Evolutionary conservation across 2,888 invertebrate species (phyloP).

Genomic region (Lutraria lutraria): DNA sequence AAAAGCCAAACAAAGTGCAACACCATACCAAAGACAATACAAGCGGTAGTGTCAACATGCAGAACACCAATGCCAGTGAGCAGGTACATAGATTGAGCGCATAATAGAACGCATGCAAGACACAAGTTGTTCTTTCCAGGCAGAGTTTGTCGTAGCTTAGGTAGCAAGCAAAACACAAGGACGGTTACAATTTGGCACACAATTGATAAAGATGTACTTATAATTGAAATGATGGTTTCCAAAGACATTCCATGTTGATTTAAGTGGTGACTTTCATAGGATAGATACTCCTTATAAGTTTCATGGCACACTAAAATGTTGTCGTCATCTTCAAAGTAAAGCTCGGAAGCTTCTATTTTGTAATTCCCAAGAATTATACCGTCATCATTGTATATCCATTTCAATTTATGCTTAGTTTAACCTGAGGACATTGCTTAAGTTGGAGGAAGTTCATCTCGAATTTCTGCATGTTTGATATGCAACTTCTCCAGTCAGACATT

Average conservation of each 20-base stretch:
- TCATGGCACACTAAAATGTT: background rate
- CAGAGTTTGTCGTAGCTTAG: background rate
- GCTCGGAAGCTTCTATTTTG: background rate
- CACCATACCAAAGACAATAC: background rate
- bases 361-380: background rate
- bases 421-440: background rate
- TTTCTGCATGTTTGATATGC: background rate
- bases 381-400: background rate
- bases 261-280: background rate
- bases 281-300: background rate
- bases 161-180: background rate
- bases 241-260: background rate
- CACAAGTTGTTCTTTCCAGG: slow-evolving; percentile 17
- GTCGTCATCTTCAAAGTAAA: background rate
- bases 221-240: slow-evolving; percentile 1
- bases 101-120: background rate
- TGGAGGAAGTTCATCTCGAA: background rate
- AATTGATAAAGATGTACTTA: background rate
- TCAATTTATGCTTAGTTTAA: background rate
- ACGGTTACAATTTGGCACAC: background rate
- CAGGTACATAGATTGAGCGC: slow-evolving; percentile 5
- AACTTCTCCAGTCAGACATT: background rate
- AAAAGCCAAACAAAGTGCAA: background rate
- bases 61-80: background rate
- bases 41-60: background rate